Conservation (phyloP, 2,888 invertebrate genomes). For the Alcis repandata region DNA sequence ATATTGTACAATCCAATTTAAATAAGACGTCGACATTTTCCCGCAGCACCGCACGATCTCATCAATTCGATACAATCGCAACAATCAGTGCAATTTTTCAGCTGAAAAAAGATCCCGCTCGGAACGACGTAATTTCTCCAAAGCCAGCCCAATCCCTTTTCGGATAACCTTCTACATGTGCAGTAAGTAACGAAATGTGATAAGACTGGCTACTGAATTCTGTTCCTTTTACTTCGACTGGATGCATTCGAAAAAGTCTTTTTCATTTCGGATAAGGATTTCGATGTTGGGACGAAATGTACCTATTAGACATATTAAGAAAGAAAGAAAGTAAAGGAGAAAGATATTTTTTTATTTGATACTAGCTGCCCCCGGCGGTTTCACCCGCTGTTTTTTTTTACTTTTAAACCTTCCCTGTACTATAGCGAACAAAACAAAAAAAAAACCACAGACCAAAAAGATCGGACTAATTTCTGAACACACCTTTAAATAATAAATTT, state of each 20-base stretch:
- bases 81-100: constrained; percentile 37
- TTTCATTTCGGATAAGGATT: not conserved
- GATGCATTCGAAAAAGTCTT: constrained; percentile 22
- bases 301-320: no score
- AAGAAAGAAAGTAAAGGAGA: no score
- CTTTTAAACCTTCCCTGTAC: no score
- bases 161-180: constrained; percentile 45
- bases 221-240: constrained; percentile 22
- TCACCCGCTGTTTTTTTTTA: no score
- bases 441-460: no score
- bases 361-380: no score
- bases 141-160: constrained; percentile 40
- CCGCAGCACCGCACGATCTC: constrained; percentile 1
- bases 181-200: constrained; percentile 42
- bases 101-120: constrained; percentile 24
- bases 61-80: constrained; percentile 31
- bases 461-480: no score
- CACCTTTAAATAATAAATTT: no score
- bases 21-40: not conserved
- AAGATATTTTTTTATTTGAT: no score
- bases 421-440: no score
- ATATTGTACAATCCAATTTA: not conserved
- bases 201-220: constrained; percentile 32
- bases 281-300: not conserved
- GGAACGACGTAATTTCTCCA: constrained; percentile 44